phyloP scores from a whole-genome alignment of 2,888 invertebrate genomes.

The Chalcosyrphus nemorum region DNA sequence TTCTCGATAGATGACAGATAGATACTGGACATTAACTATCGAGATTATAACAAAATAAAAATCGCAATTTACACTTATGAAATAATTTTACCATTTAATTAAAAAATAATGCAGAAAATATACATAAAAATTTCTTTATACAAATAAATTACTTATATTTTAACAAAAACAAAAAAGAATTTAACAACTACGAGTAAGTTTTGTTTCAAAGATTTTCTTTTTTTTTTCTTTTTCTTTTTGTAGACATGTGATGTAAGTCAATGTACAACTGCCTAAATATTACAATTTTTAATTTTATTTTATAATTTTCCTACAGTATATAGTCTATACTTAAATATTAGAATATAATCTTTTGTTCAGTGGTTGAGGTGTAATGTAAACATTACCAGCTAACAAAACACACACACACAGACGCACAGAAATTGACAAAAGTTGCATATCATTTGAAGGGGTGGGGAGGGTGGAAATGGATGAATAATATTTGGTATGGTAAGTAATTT shows the following conservation, averaged over 20 bases:
- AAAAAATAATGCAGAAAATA: constrained; percentile 49
- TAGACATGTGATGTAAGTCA: constrained; percentile 68
- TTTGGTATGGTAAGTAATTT: neutral
- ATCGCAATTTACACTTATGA: constrained; percentile 10
- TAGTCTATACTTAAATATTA: constrained; percentile 37
- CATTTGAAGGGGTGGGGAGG: constrained; percentile 16
- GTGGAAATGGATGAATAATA: neutral
- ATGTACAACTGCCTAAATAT: constrained; percentile 34
- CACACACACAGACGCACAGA: constrained; percentile 32
- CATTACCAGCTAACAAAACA: constrained; percentile 36
- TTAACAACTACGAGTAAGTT: constrained; percentile 42
- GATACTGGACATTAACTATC: too few species aligned
- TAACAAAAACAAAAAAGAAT: constrained; percentile 39
- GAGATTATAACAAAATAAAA: neutral
- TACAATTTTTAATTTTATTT: neutral
- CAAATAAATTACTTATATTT: constrained; percentile 70
- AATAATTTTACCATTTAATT: constrained; percentile 48
- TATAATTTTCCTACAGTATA: constrained; percentile 17
- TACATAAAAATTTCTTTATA: constrained; percentile 56
- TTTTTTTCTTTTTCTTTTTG: too few species aligned
- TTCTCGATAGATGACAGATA: too few species aligned
- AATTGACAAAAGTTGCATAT: constrained; percentile 63
- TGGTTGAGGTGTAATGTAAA: constrained; percentile 22
- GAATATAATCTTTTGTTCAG: constrained; percentile 25
- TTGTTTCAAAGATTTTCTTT: too few species aligned